Conservation (phyloP, 2,888 invertebrate genomes). For the Ecdyonurus torrentis region DNA sequence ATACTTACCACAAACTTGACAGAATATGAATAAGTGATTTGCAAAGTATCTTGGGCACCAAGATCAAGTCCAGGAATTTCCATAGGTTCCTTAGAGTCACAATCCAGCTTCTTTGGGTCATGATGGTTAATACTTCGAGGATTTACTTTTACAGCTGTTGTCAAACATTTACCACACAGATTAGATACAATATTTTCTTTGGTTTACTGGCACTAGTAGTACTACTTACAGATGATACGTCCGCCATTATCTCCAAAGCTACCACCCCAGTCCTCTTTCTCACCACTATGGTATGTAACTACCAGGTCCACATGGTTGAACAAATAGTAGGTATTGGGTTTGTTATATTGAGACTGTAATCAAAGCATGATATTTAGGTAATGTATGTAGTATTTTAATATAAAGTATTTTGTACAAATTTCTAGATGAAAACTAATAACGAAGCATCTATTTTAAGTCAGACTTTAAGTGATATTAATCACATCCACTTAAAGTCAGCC, state of each 20-base stretch:
- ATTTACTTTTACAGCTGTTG: slow-evolving; percentile 34
- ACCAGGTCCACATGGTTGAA: slow-evolving; percentile 94
- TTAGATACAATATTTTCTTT: background rate
- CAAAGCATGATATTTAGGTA: too few relatives aligned
- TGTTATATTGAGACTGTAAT: slow-evolving; percentile 28
- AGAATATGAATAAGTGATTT: slow-evolving; percentile 73
- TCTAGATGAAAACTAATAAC: too few relatives aligned
- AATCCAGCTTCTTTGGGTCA: slow-evolving; percentile 19
- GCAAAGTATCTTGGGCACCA: slow-evolving; percentile 31
- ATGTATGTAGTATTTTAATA: too few relatives aligned
- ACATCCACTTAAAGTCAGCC: too few relatives aligned
- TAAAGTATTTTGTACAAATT: too few relatives aligned
- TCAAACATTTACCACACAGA: too few relatives aligned
- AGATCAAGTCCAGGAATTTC: slow-evolving; percentile 44
- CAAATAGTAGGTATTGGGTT: slow-evolving; percentile 66
- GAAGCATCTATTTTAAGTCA: too few relatives aligned
- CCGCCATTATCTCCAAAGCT: slow-evolving; percentile 66
- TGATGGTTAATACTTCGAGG: slow-evolving; percentile 34
- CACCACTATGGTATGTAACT: slow-evolving; percentile 85
- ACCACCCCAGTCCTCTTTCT: slow-evolving; percentile 71
- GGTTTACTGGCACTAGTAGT: background rate
- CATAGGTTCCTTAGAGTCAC: slow-evolving; percentile 39
- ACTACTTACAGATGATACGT: slow-evolving; percentile 47
- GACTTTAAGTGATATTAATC: too few relatives aligned
- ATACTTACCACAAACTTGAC: slow-evolving; percentile 51